Conservation (phyloP, 2,888 invertebrate genomes). For the Drosophila mettleri region DNA sequence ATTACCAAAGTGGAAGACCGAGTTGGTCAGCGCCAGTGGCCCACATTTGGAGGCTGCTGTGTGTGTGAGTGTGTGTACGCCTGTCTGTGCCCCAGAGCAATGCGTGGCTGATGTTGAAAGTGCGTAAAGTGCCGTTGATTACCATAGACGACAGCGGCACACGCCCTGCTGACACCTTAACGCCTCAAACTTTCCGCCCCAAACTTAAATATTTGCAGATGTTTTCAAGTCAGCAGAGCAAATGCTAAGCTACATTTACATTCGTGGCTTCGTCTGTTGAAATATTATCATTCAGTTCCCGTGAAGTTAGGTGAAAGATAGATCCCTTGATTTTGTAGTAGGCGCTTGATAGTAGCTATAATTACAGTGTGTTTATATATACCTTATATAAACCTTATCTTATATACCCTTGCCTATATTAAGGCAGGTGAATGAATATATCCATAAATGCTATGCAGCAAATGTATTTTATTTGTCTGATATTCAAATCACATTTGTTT, state of each 20-base stretch:
- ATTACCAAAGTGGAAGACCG: slow-evolving; percentile 60
- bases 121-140: slow-evolving; percentile 60
- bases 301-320: background rate
- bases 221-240: slow-evolving; percentile 2
- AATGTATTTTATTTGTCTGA: too few relatives aligned
- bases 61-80: slow-evolving; percentile 2
- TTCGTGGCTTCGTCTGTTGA: background rate
- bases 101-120: slow-evolving; percentile 32
- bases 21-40: slow-evolving; percentile 64
- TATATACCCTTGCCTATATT: too few relatives aligned
- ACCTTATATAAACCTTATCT: background rate
- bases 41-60: slow-evolving; percentile 53
- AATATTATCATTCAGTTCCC: background rate
- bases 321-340: background rate
- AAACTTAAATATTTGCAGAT: slow-evolving; percentile 4
- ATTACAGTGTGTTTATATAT: too few relatives aligned
- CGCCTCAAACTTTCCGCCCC: slow-evolving; percentile 7
- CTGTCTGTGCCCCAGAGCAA: slow-evolving; percentile 29
- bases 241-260: background rate
- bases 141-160: slow-evolving; percentile 25
- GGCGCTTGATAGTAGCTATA: background rate
- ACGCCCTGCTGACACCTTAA: slow-evolving; percentile 34
- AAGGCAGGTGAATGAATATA: too few relatives aligned
- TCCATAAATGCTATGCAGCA: too few relatives aligned
- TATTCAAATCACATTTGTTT: too few relatives aligned